Conservation (phyloP, 2,113 vertebrate species). For the Aspiorhynchus laticeps region DNA sequence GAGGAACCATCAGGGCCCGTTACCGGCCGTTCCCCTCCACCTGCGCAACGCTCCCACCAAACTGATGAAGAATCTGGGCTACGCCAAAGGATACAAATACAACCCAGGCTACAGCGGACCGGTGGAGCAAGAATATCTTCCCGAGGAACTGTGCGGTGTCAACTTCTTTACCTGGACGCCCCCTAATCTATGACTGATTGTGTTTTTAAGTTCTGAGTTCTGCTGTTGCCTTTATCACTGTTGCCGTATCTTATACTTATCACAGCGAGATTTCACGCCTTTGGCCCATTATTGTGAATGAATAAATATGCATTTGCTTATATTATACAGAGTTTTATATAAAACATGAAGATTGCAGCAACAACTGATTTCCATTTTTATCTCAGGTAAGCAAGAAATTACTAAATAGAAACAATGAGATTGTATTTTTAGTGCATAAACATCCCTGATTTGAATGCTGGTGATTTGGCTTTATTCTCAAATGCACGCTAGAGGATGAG, state of each 20-base stretch:
- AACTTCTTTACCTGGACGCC: constrained; percentile 83
- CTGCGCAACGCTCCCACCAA: constrained; percentile 90
- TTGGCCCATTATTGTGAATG: background rate
- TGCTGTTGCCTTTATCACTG: background rate
- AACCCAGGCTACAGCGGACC: constrained; percentile 83
- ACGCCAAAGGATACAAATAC: constrained; percentile 91
- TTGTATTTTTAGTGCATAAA: background rate
- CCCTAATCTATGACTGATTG: constrained; percentile 50
- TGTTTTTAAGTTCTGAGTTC: background rate
- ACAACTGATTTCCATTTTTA: background rate
- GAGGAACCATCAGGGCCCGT: constrained; percentile 86
- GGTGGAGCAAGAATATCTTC: constrained; percentile 90
- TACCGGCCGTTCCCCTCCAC: constrained; percentile 91
- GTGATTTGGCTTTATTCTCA: no score
- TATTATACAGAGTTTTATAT: background rate
- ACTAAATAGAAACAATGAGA: background rate
- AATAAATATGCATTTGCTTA: background rate
- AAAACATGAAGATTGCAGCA: background rate
- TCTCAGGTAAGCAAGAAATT: background rate
- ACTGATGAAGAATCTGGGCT: constrained; percentile 93
- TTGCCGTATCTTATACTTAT: background rate
- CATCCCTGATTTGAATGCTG: no score
- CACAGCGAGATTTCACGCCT: background rate
- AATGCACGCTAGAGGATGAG: no score
- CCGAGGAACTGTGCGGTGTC: constrained; percentile 80